Conservation (phyloP, 2,888 invertebrate species). For the Loripinus fragilis region DNA sequence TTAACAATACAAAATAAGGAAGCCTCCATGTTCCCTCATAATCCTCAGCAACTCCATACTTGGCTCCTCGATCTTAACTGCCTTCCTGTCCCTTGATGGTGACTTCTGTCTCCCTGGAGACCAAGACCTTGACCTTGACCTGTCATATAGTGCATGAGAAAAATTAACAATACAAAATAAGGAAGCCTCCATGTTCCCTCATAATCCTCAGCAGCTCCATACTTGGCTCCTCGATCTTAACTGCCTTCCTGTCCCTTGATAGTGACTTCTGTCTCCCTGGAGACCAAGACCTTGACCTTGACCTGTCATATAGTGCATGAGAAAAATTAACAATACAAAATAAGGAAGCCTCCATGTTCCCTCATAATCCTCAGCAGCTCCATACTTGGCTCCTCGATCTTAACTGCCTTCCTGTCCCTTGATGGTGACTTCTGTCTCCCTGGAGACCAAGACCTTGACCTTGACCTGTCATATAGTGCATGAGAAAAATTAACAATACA, state of each 20-base stretch:
- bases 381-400: slow-evolving; percentile 40
- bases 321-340: no score
- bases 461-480: no score
- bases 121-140: slow-evolving; percentile 58
- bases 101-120: slow-evolving; percentile 36
- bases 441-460: slow-evolving; percentile 58
- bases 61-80: slow-evolving; percentile 33
- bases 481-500: no score
- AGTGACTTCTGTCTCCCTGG: slow-evolving; percentile 29
- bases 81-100: not conserved
- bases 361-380: slow-evolving; percentile 42
- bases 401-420: not conserved
- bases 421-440: slow-evolving; percentile 18
- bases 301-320: no score
- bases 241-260: not conserved
- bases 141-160: no score
- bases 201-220: slow-evolving; percentile 40
- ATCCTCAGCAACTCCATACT: slow-evolving; percentile 41
- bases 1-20: no score
- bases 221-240: slow-evolving; percentile 39
- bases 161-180: no score
- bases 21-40: no score
- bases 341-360: no score
- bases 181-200: no score
- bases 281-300: slow-evolving; percentile 59